phyloP scores from a whole-genome alignment of 2,113 vertebrate genomes.

The Balaeniceps rex region DNA sequence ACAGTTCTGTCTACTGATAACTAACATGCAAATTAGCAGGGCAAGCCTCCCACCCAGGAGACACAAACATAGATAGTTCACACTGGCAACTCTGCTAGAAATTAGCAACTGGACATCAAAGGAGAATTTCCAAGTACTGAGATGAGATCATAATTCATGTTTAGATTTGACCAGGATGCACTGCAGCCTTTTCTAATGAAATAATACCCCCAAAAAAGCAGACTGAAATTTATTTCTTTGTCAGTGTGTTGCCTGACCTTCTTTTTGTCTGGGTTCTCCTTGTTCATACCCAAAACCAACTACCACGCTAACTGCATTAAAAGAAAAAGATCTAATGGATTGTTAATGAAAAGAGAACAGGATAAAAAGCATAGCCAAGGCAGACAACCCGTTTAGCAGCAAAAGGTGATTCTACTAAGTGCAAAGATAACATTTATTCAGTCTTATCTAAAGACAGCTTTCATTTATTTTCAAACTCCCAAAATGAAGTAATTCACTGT shows the following conservation, averaged over 20 bases:
- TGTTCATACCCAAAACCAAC: conserved; percentile 8
- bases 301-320: not conserved
- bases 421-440: not conserved
- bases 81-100: not conserved
- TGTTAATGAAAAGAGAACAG: not conserved
- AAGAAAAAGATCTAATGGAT: not conserved
- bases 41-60: not conserved
- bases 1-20: not conserved
- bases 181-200: not conserved
- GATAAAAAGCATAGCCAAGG: not conserved
- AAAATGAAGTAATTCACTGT: not conserved
- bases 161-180: not conserved
- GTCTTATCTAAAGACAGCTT: not conserved
- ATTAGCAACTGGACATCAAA: not conserved
- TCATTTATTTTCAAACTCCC: not conserved
- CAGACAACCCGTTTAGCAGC: not conserved
- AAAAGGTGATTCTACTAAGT: not conserved
- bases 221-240: not conserved
- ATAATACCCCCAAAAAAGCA: not conserved
- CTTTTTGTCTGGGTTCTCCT: not conserved
- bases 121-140: not conserved
- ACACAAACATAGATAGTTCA: not conserved
- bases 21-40: not conserved
- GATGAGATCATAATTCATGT: not conserved
- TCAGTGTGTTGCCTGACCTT: not conserved